Percentiles rank a stretch among this genome's conserved stretches.
These are phyloP conservation scores for Oreotrochilus melanogaster DNA, from an alignment of 2,113 vertebrate species.

Conservation along the genomic window DNA sequence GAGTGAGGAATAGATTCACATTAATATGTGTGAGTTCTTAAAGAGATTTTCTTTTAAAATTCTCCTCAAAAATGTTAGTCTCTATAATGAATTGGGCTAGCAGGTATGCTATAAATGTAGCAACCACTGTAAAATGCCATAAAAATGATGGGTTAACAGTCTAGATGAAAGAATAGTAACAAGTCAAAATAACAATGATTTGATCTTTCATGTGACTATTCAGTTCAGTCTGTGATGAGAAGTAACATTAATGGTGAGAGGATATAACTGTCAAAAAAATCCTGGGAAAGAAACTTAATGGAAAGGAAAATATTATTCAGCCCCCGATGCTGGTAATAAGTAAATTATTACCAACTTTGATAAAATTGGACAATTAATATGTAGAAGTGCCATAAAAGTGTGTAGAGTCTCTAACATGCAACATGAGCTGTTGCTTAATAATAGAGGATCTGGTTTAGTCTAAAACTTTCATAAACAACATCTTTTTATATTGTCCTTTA, in stretches of 20 bases:
- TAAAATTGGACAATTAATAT: constrained; percentile 74
- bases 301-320: constrained; percentile 75
- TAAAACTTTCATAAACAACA: constrained; percentile 67
- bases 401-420: constrained; percentile 44
- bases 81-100: constrained; percentile 28
- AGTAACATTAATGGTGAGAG: constrained; percentile 48
- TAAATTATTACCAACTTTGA: constrained; percentile 71
- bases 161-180: constrained; percentile 66
- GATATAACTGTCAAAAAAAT: constrained; percentile 54
- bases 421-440: constrained; percentile 71
- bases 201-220: constrained; percentile 72
- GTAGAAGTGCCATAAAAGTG: constrained; percentile 11
- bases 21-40: background rate
- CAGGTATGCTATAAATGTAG: constrained; percentile 52
- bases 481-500: constrained; percentile 62
- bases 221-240: constrained; percentile 61
- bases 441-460: constrained; percentile 43
- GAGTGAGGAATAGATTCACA: background rate
- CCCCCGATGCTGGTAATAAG: constrained; percentile 58
- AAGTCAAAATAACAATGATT: constrained; percentile 72
- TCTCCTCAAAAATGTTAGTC: background rate
- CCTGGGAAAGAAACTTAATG: constrained; percentile 47
- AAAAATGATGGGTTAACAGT: constrained; percentile 75
- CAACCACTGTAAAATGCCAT: constrained; percentile 53
- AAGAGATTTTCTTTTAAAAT: background rate